Evolutionary conservation across 2,797 vertebrate genomes (phyloP).

Genomic region (Tachyglossus aculeatus): DNA sequence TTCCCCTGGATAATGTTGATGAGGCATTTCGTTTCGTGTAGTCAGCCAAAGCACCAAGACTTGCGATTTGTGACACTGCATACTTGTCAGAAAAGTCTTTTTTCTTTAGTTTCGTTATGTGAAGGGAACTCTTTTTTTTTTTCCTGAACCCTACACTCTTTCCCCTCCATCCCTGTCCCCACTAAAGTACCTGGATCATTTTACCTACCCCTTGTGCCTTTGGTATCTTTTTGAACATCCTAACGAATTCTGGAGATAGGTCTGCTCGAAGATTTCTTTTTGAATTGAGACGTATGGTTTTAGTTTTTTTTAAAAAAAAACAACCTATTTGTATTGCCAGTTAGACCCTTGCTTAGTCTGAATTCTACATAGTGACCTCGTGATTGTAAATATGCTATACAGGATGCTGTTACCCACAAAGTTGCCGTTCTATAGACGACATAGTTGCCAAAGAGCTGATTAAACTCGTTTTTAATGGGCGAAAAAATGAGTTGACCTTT

Average conservation of each 20-base stretch:
- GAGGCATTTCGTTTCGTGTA: background rate
- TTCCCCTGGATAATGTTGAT: background rate
- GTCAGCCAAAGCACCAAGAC: background rate
- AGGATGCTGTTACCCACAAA: too few species aligned
- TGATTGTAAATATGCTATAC: too few species aligned
- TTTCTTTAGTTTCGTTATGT: background rate
- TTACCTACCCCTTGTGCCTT: background rate
- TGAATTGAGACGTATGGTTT: background rate
- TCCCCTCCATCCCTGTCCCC: background rate
- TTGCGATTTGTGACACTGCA: background rate
- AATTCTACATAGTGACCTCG: too few species aligned
- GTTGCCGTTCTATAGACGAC: too few species aligned
- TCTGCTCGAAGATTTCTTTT: background rate
- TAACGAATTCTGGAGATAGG: background rate
- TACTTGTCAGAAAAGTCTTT: background rate
- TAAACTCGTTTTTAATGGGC: too few species aligned
- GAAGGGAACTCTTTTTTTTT: background rate
- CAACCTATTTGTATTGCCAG: too few species aligned
- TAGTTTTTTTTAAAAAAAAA: too few species aligned
- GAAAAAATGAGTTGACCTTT: too few species aligned
- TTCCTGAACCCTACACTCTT: background rate
- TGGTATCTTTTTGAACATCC: slow-evolving; percentile 15
- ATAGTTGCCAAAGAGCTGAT: too few species aligned
- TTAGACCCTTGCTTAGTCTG: too few species aligned
- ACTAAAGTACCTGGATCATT: background rate